Evolutionary conservation across 2,888 invertebrate genomes (phyloP), one percentile per base, ranked within the genome.

Genomic region (Nymphalis polychloros): DNA sequence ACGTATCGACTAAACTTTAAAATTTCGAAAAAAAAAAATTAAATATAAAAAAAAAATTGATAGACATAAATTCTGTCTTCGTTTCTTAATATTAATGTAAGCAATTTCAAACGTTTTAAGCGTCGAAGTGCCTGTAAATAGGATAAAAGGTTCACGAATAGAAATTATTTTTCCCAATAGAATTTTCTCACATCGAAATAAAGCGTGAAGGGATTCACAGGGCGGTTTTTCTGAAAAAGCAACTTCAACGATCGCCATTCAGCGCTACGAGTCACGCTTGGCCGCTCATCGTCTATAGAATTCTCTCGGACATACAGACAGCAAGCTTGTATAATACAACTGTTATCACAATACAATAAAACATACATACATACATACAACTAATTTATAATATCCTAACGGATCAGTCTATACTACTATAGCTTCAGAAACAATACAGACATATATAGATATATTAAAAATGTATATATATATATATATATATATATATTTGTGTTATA

Each of bases 81-180:
- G 1, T 20, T 20, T 49, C 59, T n/a, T n/a, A 60, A 46, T 31
- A 50, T 59, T 68, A 73, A 73, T 75, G 71, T 73, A 72, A 77
- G 74, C 72, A 76, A 63, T 73, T 74, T 70, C 68, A 63, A 69
- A 68, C 74, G 74, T 69, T 76, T 74, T 72, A 67, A 78, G 78
- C 76, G 74, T 75, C 75, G 76, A 77, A 78, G 74, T 70, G 74
- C 75, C 77, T 77, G 77, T 76, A 78, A 77, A 80, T 79, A 76
- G 74, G 70, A 82, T 83, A 84, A 85, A 85, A 79, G 82, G 78
- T 78, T 76, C 78, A 76, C 79, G 78, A 84, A 82, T 78, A 81
- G 80, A 80, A 87, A 88, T 88, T 86, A 86, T 86, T 84, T 85
- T 83, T 78, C 79, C 84, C 73, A 84, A 87, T 87, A 84, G 86